Evolutionary conservation across 2,888 invertebrate species (phyloP).

Genomic region (Anticlea derivata): DNA sequence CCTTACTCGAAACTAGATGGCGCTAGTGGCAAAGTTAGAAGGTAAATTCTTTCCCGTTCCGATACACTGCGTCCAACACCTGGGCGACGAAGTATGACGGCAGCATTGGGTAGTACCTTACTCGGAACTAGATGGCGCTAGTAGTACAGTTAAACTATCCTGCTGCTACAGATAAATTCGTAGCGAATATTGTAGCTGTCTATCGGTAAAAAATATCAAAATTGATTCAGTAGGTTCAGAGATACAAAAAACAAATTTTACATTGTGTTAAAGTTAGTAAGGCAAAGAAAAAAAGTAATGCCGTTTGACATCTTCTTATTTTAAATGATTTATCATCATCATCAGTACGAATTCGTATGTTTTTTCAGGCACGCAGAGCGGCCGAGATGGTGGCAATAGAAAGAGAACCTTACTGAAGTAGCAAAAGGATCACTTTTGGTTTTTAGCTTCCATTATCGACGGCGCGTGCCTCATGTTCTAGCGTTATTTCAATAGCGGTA

Average conservation of each 20-base stretch:
- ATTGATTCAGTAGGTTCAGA: no score
- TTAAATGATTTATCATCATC: no score
- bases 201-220: no score
- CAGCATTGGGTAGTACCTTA: slow-evolving; percentile 20
- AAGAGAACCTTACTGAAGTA: slow-evolving; percentile 8
- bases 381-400: slow-evolving; percentile 21
- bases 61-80: slow-evolving; percentile 92
- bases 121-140: background rate
- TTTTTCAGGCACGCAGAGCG: slow-evolving; percentile 22
- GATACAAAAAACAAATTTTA: no score
- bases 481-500: slow-evolving; percentile 14
- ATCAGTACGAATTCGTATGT: background rate
- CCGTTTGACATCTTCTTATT: no score
- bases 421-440: slow-evolving; percentile 14
- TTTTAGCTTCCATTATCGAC: slow-evolving; percentile 23
- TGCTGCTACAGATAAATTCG: no score
- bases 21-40: slow-evolving; percentile 86
- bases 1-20: slow-evolving; percentile 1
- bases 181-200: no score
- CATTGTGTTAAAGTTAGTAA: no score
- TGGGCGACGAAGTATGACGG: slow-evolving; percentile 86
- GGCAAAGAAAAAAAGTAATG: no score
- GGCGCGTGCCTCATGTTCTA: slow-evolving; percentile 18
- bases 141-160: slow-evolving; percentile 88
- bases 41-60: slow-evolving; percentile 97